Conservation (phyloP, 2,113 vertebrate species). For the Arenaria interpres region DNA sequence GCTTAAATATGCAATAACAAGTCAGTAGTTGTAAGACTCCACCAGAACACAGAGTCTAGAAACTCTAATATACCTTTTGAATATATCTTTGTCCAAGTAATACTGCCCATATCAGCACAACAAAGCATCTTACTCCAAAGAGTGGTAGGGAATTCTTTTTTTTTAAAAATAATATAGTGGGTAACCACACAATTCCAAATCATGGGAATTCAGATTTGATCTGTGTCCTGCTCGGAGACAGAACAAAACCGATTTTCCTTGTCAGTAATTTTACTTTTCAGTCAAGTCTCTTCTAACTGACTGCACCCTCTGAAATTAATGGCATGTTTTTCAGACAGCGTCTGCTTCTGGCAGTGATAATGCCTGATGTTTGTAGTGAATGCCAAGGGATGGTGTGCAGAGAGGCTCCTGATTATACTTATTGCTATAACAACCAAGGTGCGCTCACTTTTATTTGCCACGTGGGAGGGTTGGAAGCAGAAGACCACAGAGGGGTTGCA, state of each 20-base stretch:
- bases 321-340: neutral
- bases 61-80: neutral
- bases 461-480: neutral
- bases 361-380: neutral
- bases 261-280: neutral
- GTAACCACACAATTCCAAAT: neutral
- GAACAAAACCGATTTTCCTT: neutral
- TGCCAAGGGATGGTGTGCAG: neutral
- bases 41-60: neutral
- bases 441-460: neutral
- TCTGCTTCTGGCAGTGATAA: neutral
- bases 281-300: neutral
- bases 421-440: neutral
- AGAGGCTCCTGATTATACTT: neutral
- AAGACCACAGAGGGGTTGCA: neutral
- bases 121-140: neutral
- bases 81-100: neutral
- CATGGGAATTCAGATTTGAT: neutral
- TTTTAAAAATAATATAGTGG: neutral
- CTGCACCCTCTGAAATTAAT: neutral
- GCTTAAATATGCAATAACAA: neutral
- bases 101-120: neutral
- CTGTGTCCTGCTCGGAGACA: neutral
- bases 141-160: neutral
- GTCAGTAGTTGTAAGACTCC: rapidly evolving